Evolutionary conservation across 2,888 invertebrate genomes (phyloP).

Genomic region (Cryptosula pallasiana): DNA sequence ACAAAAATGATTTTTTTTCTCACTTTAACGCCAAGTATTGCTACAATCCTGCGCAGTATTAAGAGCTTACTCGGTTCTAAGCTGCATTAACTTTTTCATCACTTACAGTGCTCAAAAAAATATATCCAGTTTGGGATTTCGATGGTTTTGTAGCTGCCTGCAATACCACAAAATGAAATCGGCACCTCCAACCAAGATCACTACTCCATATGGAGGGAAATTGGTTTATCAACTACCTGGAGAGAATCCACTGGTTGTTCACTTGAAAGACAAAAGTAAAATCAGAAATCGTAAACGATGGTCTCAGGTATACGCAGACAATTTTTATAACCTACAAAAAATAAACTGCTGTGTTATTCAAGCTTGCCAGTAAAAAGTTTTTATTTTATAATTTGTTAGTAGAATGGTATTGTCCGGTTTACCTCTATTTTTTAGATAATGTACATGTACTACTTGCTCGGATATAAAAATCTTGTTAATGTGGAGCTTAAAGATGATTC

Average conservation of each 20-base stretch:
- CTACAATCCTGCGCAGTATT: too few species aligned
- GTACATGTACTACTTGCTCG: conserved; percentile 99
- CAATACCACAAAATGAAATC: conserved; percentile 89
- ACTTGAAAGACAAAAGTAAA: conserved; percentile 93
- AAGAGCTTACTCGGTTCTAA: too few species aligned
- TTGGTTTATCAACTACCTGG: conserved; percentile 92
- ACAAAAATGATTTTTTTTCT: too few species aligned
- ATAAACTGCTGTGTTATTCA: too few species aligned
- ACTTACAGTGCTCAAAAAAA: too few species aligned
- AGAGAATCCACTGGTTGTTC: conserved; percentile 93
- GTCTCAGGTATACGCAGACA: conserved; percentile 97
- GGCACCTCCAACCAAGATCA: conserved; percentile 82
- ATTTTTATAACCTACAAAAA: too few species aligned
- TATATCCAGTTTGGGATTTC: too few species aligned
- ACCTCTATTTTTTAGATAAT: conserved; percentile 75
- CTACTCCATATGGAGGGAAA: conserved; percentile 95
- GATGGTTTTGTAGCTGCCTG: conserved; percentile 60
- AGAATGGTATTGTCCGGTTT: too few species aligned
- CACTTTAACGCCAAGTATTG: too few species aligned
- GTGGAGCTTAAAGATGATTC: background rate
- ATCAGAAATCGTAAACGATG: conserved; percentile 97
- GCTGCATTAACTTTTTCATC: too few species aligned
- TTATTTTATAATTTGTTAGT: too few species aligned
- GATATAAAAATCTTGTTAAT: conserved; percentile 73
- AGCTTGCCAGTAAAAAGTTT: too few species aligned